Evolutionary conservation across 2,797 vertebrate genomes (phyloP).

Genomic region (Pteronotus mesoamericanus): DNA sequence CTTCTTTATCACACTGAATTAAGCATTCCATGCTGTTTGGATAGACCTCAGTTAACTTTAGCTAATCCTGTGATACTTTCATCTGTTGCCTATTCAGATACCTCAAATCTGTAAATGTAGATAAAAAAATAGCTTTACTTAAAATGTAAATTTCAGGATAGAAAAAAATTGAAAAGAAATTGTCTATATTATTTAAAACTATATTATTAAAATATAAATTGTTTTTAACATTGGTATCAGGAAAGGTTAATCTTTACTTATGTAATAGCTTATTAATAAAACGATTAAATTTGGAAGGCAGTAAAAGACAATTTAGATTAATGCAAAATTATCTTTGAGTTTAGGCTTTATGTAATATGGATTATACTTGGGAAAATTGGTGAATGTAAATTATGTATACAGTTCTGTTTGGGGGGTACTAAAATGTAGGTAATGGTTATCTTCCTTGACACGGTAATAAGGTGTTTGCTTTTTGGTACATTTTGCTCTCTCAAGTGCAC

Average conservation of each 20-base stretch:
- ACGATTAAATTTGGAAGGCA: background rate
- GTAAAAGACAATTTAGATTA: background rate
- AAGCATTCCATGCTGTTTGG: background rate
- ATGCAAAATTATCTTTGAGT: background rate
- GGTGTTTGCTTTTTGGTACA: background rate
- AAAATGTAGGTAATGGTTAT: background rate
- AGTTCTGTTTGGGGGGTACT: background rate
- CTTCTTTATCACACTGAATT: background rate
- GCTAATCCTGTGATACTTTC: background rate
- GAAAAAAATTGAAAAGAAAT: background rate
- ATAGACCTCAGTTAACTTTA: background rate
- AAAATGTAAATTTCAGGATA: background rate
- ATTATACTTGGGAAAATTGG: background rate
- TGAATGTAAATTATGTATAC: slow-evolving; percentile 11
- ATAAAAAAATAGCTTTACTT: slow-evolving; percentile 20
- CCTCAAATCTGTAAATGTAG: slow-evolving; percentile 8
- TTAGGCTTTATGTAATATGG: background rate
- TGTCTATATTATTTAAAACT: background rate
- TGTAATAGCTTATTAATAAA: background rate
- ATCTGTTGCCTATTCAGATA: background rate
- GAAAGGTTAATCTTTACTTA: slow-evolving; percentile 15
- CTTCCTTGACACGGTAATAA: background rate
- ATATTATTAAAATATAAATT: slow-evolving; percentile 8
- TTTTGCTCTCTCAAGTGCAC: slow-evolving; percentile 1
- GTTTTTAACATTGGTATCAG: background rate